These are phyloP conservation scores for Bagarius yarrelli DNA, from an alignment of 2,113 vertebrate species.

Conservation along the genomic window DNA sequence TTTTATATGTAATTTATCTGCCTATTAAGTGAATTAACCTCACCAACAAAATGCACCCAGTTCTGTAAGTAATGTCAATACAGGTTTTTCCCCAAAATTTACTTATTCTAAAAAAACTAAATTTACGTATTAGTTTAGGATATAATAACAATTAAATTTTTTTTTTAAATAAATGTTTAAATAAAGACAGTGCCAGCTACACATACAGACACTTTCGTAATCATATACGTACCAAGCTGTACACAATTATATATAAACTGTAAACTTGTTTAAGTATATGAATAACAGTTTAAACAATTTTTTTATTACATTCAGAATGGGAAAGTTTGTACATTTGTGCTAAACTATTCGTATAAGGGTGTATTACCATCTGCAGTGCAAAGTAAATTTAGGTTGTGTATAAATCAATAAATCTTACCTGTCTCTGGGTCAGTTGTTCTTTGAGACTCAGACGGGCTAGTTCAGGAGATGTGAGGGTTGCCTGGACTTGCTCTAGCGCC, in stretches of 20 bases:
- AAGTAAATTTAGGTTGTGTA: background rate
- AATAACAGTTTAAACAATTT: too few species aligned
- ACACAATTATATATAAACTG: background rate
- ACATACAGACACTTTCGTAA: background rate
- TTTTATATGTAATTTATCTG: too few species aligned
- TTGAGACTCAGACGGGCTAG: slow-evolving; percentile 88
- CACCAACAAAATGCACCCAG: too few species aligned
- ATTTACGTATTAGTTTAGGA: background rate
- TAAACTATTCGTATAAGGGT: background rate
- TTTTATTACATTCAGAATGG: background rate
- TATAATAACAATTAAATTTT: background rate
- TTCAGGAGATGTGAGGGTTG: slow-evolving; percentile 86
- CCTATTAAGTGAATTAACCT: too few species aligned
- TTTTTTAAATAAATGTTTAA: background rate
- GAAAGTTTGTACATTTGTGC: background rate
- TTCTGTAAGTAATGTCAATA: too few species aligned
- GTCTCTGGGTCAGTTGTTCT: slow-evolving; percentile 92
- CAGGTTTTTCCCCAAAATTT: too few species aligned
- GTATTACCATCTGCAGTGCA: background rate
- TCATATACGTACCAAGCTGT: background rate
- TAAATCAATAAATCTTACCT: slow-evolving; percentile 68
- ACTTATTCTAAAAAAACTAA: too few species aligned
- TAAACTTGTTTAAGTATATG: background rate
- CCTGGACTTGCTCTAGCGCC: slow-evolving; percentile 86
- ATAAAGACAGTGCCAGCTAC: background rate